A percentile compares a stretch with the other conserved stretches of the same genome.
Evolutionary conservation across 2,113 vertebrate genomes (phyloP).

Genomic region (Chlamydotis undulata): DNA sequence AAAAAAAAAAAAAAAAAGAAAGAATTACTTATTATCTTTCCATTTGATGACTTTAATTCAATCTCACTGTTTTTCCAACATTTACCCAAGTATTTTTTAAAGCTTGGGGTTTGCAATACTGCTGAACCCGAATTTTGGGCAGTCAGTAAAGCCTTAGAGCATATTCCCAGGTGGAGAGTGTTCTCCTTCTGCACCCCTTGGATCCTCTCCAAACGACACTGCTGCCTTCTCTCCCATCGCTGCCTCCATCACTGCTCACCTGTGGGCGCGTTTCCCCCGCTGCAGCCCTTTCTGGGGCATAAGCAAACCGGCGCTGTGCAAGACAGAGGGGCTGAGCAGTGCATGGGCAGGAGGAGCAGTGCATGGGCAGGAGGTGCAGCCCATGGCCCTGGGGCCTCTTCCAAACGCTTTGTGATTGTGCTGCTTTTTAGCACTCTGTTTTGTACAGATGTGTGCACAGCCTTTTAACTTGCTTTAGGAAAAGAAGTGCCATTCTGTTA

Average conservation of each 20-base stretch:
- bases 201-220: background rate
- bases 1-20: background rate
- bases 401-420: fast-evolving
- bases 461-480: background rate
- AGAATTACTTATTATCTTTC: background rate
- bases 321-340: background rate
- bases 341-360: background rate
- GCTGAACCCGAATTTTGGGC: background rate
- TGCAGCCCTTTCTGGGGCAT: background rate
- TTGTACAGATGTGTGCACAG: fast-evolving
- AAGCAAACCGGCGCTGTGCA: fast-evolving
- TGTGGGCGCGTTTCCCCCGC: fast-evolving
- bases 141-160: background rate
- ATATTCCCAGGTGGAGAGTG: background rate
- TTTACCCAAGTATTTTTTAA: background rate
- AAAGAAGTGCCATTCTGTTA: background rate
- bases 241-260: background rate
- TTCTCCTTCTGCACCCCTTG: background rate
- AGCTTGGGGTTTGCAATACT: background rate
- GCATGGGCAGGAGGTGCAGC: background rate
- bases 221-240: fast-evolving
- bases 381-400: background rate
- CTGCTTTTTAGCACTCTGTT: background rate
- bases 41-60: background rate
- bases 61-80: background rate